Conservation (phyloP, 2,113 vertebrate genomes). For the Neomonachus schauinslandi region DNA sequence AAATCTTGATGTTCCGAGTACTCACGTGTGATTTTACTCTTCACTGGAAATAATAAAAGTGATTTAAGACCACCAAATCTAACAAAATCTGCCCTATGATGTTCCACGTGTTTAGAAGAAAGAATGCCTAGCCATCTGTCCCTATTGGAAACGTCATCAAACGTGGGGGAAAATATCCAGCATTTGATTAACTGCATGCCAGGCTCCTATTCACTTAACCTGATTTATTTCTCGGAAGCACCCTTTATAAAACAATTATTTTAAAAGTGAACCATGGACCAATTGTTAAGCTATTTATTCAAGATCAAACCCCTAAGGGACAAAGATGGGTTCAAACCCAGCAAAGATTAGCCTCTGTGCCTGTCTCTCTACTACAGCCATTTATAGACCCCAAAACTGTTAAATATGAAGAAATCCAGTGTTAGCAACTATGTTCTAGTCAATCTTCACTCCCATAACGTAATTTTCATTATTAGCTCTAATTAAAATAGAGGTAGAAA, state of each 20-base stretch:
- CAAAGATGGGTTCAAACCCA: background rate
- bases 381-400: background rate
- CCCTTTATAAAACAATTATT: background rate
- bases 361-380: background rate
- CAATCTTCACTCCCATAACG: background rate
- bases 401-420: background rate
- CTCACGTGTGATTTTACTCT: background rate
- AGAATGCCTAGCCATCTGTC: background rate
- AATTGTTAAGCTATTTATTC: background rate
- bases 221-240: background rate
- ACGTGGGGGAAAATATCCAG: background rate
- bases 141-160: background rate
- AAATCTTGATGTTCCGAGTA: background rate
- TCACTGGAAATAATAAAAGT: background rate
- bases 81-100: background rate
- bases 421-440: background rate
- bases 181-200: too few species aligned
- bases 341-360: background rate
- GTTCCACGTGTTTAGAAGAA: background rate
- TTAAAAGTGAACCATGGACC: background rate
- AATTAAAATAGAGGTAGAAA: background rate
- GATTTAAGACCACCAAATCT: background rate
- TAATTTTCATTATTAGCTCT: background rate
- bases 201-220: accelerated
- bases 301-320: background rate